phyloP scores from a whole-genome alignment of 1,140 invertebrate species.

The Stegodyphus dumicola region DNA sequence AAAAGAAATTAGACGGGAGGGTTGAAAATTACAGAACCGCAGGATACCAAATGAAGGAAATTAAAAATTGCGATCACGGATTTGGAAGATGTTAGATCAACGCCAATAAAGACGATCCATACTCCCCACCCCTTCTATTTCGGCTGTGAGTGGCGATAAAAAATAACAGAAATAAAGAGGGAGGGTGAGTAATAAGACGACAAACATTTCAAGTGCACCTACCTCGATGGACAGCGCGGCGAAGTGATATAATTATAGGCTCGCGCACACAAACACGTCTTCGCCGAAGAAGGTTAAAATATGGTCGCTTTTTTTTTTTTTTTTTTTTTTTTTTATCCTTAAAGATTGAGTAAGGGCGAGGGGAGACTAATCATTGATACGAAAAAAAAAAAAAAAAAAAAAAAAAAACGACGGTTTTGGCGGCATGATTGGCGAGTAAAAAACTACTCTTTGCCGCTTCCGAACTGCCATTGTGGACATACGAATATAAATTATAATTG shows the following conservation, averaged over 20 bases:
- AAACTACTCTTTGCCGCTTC: constrained; percentile 29
- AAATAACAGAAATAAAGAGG: constrained; percentile 3
- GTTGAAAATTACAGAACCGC: too few species aligned
- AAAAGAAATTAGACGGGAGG: too few species aligned
- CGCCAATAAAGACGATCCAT: constrained; percentile 22
- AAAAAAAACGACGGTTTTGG: not conserved
- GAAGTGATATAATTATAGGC: constrained; percentile 55
- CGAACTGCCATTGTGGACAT: constrained; percentile 38
- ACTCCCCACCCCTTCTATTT: constrained; percentile 49
- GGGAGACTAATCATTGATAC: constrained; percentile 22
- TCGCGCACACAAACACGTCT: constrained; percentile 7
- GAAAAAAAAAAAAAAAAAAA: not conserved
- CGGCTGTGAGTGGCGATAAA: not conserved
- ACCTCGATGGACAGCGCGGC: constrained; percentile 21
- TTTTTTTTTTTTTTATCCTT: constrained; percentile 26
- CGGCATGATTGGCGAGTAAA: constrained; percentile 16
- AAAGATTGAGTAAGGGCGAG: not conserved
- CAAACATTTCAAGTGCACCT: constrained; percentile 33
- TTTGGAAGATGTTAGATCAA: constrained; percentile 22
- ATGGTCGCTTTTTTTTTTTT: constrained; percentile 20
- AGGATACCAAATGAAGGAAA: not conserved
- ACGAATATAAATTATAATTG: constrained; percentile 36
- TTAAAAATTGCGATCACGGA: constrained; percentile 38
- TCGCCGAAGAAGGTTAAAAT: constrained; percentile 19
- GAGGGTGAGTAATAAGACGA: not conserved